phyloP scores from a whole-genome alignment of 2,797 vertebrate genomes.

The Propithecus deckenii region DNA sequence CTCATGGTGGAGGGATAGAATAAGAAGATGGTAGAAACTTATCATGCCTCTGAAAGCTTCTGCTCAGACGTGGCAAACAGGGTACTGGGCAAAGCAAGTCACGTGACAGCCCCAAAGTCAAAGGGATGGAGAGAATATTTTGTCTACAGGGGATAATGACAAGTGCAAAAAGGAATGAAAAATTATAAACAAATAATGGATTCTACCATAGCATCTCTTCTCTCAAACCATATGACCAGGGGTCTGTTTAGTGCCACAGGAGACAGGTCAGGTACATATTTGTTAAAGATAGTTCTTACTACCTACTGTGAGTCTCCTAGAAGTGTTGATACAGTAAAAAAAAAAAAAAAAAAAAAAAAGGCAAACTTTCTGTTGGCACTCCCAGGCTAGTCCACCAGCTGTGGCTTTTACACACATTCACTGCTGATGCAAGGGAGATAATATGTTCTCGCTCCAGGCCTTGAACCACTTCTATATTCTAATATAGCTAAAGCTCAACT shows the following conservation, averaged over 20 bases:
- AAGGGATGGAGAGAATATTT: neutral
- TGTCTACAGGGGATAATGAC: neutral
- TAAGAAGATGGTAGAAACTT: neutral
- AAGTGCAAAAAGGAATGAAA: neutral
- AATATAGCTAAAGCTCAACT: constrained; percentile 42
- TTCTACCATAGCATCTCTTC: neutral
- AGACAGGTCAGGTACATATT: neutral
- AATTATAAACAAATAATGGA: neutral
- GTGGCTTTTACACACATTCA: neutral
- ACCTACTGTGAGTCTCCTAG: neutral
- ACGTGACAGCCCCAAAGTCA: neutral
- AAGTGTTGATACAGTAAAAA: neutral
- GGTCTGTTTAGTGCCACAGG: neutral
- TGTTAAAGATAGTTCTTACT: neutral
- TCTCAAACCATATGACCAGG: neutral
- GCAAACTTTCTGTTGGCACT: accelerated
- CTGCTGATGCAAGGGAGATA: neutral
- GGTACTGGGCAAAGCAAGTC: neutral
- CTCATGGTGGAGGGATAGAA: neutral
- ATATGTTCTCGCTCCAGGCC: neutral
- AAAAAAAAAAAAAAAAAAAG: neutral
- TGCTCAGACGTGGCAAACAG: neutral
- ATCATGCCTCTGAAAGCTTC: neutral
- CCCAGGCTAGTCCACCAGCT: neutral
- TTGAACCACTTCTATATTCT: constrained; percentile 34